phyloP scores from a whole-genome alignment of 2,888 invertebrate species.

The Clepsis dumicolana region DNA sequence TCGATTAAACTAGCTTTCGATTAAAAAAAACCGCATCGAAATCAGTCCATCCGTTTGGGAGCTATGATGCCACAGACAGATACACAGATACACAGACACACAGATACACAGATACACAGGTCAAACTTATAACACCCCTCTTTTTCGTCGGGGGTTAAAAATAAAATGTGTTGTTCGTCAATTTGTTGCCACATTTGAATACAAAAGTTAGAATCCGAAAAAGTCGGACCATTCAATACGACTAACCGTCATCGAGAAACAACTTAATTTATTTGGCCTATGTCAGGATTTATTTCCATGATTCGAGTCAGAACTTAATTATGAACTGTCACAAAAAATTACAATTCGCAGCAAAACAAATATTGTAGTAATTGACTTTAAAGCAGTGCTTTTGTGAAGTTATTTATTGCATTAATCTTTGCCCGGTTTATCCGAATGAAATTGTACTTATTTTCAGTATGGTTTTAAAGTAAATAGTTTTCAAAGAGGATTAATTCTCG shows the following conservation, averaged over 20 bases:
- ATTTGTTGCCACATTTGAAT: background rate
- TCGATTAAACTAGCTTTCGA: too few species aligned
- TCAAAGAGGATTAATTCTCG: background rate
- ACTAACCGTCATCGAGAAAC: background rate
- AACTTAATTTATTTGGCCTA: background rate
- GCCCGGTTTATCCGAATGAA: background rate
- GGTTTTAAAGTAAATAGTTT: background rate
- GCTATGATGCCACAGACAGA: too few species aligned
- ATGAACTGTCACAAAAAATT: background rate
- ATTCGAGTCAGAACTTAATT: background rate
- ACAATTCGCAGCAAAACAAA: background rate
- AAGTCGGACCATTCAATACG: background rate
- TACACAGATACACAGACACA: too few species aligned
- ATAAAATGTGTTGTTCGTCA: too few species aligned
- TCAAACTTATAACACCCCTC: too few species aligned
- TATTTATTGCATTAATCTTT: background rate
- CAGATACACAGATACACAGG: too few species aligned
- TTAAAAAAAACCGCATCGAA: too few species aligned
- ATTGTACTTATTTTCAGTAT: background rate
- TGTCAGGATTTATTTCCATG: background rate
- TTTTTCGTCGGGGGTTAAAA: too few species aligned
- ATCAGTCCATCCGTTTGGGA: too few species aligned
- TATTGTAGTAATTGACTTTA: background rate
- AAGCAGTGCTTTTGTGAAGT: background rate
- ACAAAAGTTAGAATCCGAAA: background rate